Conservation (phyloP, 1,140 invertebrate genomes). For the Drosophila yakuba region DNA sequence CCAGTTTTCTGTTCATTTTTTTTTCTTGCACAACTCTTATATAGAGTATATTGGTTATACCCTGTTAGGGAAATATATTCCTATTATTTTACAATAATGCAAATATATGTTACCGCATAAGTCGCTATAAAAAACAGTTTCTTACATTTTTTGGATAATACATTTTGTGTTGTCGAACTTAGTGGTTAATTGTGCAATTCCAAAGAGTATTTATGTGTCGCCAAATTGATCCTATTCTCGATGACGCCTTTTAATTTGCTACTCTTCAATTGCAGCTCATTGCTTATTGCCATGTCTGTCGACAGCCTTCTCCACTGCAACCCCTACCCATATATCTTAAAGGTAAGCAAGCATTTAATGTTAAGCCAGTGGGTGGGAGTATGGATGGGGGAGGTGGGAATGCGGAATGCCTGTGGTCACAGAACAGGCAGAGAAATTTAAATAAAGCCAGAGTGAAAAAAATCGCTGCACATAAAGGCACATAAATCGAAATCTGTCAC, state of each 20-base stretch:
- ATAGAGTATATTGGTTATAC: not conserved
- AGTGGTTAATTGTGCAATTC: not conserved
- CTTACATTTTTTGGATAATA: not conserved
- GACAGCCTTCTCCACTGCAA: not conserved
- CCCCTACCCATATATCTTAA: constrained; percentile 10
- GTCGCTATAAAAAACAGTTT: not conserved
- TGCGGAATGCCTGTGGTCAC: constrained; percentile 33
- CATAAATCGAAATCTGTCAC: constrained; percentile 83
- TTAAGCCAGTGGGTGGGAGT: constrained; percentile 7
- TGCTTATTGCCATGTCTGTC: constrained; percentile 29
- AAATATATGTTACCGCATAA: too few relatives aligned
- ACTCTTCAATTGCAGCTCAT: constrained; percentile 40
- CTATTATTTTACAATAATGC: too few relatives aligned
- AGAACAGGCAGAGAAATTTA: constrained; percentile 68
- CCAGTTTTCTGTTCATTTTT: not conserved
- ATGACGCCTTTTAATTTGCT: constrained; percentile 27
- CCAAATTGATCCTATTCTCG: too few relatives aligned
- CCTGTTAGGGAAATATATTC: not conserved
- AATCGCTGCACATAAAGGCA: constrained; percentile 66
- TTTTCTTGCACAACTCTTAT: not conserved
- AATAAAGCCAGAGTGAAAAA: constrained; percentile 55
- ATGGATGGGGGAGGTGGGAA: not conserved
- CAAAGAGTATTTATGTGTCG: constrained; percentile 4
- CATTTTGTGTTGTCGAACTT: too few relatives aligned
- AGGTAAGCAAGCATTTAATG: constrained; percentile 38